Conservation (phyloP, 1,140 invertebrate species). For the Ips nitidus region DNA sequence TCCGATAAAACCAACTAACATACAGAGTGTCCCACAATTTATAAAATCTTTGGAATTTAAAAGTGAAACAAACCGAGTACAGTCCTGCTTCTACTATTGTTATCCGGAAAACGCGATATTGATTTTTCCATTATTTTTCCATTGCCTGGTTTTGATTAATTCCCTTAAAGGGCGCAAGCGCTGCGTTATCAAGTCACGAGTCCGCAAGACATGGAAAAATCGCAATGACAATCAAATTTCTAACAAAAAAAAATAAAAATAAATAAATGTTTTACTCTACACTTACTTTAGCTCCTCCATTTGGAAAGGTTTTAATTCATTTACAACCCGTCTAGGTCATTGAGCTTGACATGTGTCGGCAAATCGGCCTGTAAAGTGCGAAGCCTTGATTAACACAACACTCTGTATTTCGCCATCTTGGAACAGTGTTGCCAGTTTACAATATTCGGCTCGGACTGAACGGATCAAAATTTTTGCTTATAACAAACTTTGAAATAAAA, state of each 20-base stretch:
- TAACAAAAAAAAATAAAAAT: neutral
- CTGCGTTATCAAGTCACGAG: no score
- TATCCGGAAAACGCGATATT: no score
- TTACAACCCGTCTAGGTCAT: no score
- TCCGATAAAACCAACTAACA: no score
- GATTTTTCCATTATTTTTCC: no score
- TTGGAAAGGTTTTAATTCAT: neutral
- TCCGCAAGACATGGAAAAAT: neutral
- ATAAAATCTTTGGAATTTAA: no score
- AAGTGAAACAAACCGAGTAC: no score
- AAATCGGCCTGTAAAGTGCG: neutral
- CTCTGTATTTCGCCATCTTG: conserved; percentile 43
- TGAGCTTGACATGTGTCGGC: no score
- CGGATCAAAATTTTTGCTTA: neutral
- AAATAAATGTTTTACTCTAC: neutral
- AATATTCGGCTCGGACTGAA: neutral
- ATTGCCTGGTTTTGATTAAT: no score
- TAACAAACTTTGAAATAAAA: neutral
- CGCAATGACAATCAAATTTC: neutral
- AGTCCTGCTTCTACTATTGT: no score
- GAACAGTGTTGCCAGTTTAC: conserved; percentile 25
- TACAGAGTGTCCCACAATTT: no score
- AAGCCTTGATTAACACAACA: conserved; percentile 39
- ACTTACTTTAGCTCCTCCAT: conserved; percentile 26
- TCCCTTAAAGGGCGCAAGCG: no score